Percentiles rank a stretch among this genome's conserved stretches.
phyloP scores from a whole-genome alignment of 2,888 invertebrate genomes.

The Muscina levida region DNA sequence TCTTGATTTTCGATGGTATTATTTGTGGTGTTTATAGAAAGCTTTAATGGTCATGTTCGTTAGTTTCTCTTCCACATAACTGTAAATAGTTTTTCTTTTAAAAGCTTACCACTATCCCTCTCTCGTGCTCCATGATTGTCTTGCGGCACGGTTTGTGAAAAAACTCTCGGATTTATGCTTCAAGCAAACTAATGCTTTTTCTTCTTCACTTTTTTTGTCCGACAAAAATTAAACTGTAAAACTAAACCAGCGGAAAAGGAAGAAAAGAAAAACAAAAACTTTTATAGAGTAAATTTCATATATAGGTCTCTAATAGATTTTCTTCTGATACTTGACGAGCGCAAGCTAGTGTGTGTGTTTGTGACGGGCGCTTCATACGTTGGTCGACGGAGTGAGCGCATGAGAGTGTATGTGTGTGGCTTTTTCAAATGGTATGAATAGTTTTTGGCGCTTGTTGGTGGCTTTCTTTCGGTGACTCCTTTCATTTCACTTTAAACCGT shows the following conservation, averaged over 20 bases:
- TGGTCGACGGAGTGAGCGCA: constrained; percentile 61
- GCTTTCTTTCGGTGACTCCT: constrained; percentile 80
- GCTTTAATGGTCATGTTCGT: constrained; percentile 45
- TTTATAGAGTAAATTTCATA: not conserved
- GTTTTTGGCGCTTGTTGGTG: constrained; percentile 71
- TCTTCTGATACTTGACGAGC: constrained; percentile 17
- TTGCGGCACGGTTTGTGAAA: constrained; percentile 7
- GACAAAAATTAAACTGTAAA: too few relatives aligned
- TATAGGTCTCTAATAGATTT: constrained; percentile 35
- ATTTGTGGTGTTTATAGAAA: constrained; percentile 26
- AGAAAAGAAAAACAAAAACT: constrained; percentile 17
- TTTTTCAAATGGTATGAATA: constrained; percentile 63
- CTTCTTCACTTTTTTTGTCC: constrained; percentile 11
- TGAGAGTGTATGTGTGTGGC: constrained; percentile 59
- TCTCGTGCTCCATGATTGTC: not conserved
- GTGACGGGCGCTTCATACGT: constrained; percentile 11
- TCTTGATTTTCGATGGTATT: too few relatives aligned
- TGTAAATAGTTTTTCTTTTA: constrained; percentile 44
- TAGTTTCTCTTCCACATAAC: constrained; percentile 56
- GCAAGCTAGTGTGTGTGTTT: constrained; percentile 22
- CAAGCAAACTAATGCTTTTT: constrained; percentile 24
- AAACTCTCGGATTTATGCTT: constrained; percentile 19
- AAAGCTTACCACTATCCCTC: constrained; percentile 13
- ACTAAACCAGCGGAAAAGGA: not conserved
- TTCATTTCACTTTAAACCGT: constrained; percentile 80